These are phyloP conservation scores for Ommatoiulus sabulosus DNA, from an alignment of 2,888 invertebrate genomes.

Conservation along the genomic window DNA sequence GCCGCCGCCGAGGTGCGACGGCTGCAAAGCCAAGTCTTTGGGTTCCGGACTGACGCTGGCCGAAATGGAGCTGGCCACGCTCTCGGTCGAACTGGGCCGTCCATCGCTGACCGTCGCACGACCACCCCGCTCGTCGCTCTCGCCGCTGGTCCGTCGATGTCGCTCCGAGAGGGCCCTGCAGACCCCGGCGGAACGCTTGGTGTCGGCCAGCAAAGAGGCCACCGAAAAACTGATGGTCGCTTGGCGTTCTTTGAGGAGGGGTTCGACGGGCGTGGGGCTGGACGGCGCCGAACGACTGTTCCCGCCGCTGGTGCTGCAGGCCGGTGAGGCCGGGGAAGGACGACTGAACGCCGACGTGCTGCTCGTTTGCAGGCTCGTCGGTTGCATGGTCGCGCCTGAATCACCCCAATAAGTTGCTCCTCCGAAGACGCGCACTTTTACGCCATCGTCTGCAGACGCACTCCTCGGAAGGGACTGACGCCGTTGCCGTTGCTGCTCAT, in stretches of 20 bases:
- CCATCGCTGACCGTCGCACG: conserved; percentile 12
- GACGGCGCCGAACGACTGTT: background rate
- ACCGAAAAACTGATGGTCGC: conserved; percentile 58
- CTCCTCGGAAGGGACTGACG: too few relatives aligned
- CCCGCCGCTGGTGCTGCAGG: conserved; percentile 48
- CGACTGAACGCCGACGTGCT: conserved; percentile 60
- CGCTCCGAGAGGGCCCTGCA: background rate
- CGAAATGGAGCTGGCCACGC: conserved; percentile 37
- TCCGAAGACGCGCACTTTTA: background rate
- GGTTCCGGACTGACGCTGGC: conserved; percentile 53
- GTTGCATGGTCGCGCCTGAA: conserved; percentile 59
- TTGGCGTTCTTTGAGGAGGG: conserved; percentile 25
- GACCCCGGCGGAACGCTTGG: background rate
- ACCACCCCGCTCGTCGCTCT: background rate
- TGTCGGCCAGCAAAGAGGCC: conserved; percentile 58
- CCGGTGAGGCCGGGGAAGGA: conserved; percentile 56
- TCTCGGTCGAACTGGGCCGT: conserved; percentile 50
- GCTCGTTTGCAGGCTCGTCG: conserved; percentile 59
- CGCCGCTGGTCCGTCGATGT: conserved; percentile 4
- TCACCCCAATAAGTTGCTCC: too few relatives aligned
- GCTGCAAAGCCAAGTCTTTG: conserved; percentile 41
- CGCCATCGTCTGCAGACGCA: background rate
- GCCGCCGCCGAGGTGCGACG: background rate
- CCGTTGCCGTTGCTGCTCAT: too few relatives aligned
- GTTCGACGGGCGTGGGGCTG: conserved; percentile 54